phyloP scores from a whole-genome alignment of 2,888 invertebrate species.

The Pollenia amentaria region DNA sequence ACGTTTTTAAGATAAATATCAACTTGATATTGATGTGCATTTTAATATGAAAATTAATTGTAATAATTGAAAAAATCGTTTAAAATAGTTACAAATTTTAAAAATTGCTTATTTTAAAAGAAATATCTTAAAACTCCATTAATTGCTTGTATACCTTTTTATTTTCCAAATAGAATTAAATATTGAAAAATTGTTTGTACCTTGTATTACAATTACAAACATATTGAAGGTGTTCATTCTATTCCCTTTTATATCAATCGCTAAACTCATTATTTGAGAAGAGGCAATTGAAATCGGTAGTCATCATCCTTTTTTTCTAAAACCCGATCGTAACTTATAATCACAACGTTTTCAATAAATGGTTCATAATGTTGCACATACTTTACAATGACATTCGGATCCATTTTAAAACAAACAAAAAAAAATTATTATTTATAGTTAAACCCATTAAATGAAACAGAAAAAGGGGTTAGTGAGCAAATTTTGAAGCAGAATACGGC shows the following conservation, averaged over 20 bases:
- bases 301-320: neutral
- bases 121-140: too few species aligned
- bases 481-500: neutral
- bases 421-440: constrained; percentile 24
- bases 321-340: constrained; percentile 7
- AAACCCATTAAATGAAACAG: neutral
- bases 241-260: neutral
- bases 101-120: too few species aligned
- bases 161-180: too few species aligned
- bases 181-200: too few species aligned
- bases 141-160: too few species aligned
- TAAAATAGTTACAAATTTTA: too few species aligned
- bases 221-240: neutral
- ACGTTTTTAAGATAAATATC: too few species aligned
- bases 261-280: neutral
- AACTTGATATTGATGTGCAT: too few species aligned
- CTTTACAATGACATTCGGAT: constrained; percentile 22
- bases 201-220: neutral
- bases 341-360: constrained; percentile 19
- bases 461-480: constrained; percentile 3
- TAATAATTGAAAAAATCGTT: too few species aligned
- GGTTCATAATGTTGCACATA: constrained; percentile 7
- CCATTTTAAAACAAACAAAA: neutral
- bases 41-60: too few species aligned
- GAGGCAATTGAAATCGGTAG: neutral